A percentile compares a stretch with the other conserved stretches of the same genome.
Conservation (phyloP, 2,888 invertebrate genomes). For the Athalia circularis region DNA sequence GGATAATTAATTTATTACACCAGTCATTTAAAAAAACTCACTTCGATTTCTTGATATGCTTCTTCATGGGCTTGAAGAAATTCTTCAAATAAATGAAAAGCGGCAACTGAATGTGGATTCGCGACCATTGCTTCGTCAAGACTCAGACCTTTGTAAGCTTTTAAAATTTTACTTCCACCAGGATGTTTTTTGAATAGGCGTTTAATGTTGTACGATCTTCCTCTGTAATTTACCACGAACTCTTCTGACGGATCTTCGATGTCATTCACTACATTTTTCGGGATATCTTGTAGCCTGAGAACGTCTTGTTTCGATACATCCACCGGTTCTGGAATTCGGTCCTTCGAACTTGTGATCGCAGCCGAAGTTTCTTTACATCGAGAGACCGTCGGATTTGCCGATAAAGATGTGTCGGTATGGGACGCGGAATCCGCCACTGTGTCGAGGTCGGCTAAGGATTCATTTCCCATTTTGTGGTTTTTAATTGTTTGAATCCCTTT, state of each 20-base stretch:
- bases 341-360: too few relatives aligned
- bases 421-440: neutral
- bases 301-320: neutral
- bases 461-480: neutral
- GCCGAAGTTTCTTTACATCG: too few relatives aligned
- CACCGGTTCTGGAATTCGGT: neutral
- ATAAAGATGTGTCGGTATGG: too few relatives aligned
- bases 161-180: slow-evolving; percentile 82
- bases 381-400: too few relatives aligned
- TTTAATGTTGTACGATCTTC: slow-evolving; percentile 79
- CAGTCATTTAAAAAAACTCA: slow-evolving; percentile 50
- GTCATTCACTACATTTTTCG: neutral
- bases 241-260: slow-evolving; percentile 42
- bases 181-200: slow-evolving; percentile 84
- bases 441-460: neutral
- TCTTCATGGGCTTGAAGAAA: slow-evolving; percentile 74
- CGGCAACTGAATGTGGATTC: slow-evolving; percentile 79
- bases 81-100: slow-evolving; percentile 81
- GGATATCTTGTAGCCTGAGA: neutral
- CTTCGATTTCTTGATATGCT: slow-evolving; percentile 65
- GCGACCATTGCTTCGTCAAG: slow-evolving; percentile 77
- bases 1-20: neutral
- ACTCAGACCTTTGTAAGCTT: slow-evolving; percentile 77
- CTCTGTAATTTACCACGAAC: slow-evolving; percentile 72
- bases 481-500: neutral